phyloP scores from a whole-genome alignment of 2,113 vertebrate genomes.

The Ciconia stormi region DNA sequence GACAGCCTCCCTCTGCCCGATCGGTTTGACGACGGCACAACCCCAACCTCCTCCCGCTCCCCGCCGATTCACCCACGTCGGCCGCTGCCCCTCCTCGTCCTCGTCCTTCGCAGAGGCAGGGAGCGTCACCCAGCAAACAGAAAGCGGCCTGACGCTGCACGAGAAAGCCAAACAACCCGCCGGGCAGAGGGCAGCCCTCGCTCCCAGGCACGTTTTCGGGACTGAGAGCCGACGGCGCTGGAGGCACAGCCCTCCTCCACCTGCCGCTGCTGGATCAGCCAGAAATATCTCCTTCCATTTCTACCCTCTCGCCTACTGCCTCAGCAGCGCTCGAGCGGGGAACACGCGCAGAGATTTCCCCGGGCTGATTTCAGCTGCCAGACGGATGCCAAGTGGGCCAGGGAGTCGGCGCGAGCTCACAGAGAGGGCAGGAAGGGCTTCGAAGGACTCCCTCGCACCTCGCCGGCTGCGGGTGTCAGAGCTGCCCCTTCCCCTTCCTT shows the following conservation, averaged over 20 bases:
- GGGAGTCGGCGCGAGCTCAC: background rate
- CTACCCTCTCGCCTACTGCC: background rate
- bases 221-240: background rate
- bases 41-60: background rate
- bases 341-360: background rate
- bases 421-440: background rate
- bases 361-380: background rate
- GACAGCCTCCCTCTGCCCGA: background rate
- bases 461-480: fast-evolving
- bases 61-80: too few relatives aligned
- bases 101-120: background rate
- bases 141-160: background rate
- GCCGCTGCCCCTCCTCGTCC: background rate
- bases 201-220: background rate
- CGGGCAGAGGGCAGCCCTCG: background rate
- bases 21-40: background rate
- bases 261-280: background rate
- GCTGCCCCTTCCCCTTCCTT: background rate
- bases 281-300: too few relatives aligned
- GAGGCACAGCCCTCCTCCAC: background rate
- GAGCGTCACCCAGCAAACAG: background rate
- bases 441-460: background rate
- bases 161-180: background rate
- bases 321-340: too few relatives aligned
- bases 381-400: background rate